These are phyloP conservation scores for Muscicapa adusta DNA, from an alignment of 2,113 vertebrate genomes.

Conservation along the genomic window DNA sequence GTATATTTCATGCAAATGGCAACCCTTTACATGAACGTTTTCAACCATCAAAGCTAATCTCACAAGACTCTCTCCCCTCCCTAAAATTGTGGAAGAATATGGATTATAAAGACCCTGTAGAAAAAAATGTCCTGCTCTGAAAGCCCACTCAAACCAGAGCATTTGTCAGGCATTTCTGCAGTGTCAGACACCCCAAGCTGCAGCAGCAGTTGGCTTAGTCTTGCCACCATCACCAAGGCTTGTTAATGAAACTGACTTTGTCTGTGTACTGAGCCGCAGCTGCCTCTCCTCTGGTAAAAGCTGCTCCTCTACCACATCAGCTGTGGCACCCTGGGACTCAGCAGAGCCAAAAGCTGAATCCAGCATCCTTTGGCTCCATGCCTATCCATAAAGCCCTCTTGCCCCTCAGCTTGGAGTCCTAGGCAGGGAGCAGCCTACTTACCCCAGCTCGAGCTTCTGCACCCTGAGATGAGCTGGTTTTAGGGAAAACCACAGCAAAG, in stretches of 20 bases:
- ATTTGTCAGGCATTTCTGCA: neutral
- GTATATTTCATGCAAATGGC: neutral
- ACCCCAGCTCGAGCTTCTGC: neutral
- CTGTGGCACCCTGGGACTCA: neutral
- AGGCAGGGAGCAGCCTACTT: neutral
- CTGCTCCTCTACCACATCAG: neutral
- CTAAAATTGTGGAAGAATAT: neutral
- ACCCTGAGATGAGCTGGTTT: neutral
- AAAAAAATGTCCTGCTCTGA: neutral
- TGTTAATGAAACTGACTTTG: neutral
- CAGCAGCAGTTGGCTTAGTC: neutral
- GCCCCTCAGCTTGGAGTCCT: neutral
- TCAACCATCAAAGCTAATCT: neutral
- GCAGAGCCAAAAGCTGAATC: neutral
- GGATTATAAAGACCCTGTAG: neutral
- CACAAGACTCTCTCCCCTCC: neutral
- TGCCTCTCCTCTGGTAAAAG: neutral
- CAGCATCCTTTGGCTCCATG: neutral
- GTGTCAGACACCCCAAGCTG: neutral
- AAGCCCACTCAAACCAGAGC: neutral
- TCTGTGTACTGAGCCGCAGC: neutral
- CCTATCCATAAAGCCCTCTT: neutral
- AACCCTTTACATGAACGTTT: neutral
- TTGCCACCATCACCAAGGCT: neutral
- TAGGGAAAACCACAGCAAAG: neutral